Evolutionary conservation across 2,113 vertebrate species (phyloP), one percentile per base, ranked within the genome.

Genomic region (Emydura subglobosa): DNA sequence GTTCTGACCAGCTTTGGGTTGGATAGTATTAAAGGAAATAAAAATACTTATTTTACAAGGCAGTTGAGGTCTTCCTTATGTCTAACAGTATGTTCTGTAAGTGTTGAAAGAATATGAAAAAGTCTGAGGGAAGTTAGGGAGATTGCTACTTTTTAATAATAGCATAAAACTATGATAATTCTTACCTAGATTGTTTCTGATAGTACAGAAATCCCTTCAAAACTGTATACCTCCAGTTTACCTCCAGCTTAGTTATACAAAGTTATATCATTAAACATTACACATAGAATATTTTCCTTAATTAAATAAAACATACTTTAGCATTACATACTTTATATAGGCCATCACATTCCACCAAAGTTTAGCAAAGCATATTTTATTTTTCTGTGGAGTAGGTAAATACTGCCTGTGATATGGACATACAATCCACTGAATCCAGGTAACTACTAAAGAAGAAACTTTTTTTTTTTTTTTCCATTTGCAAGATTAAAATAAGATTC

Each of bases 61-160:
- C 10, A 49, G 6, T 55, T 79, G 78, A 87, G 24, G 61, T 17
- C 0, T 0, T 89, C 94, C 79, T 79, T 53, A 83, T 29, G 57
- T 59, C 7, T 27, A 29, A 29, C 9, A 29, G 57, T 54, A 50
- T 74, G 59, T 27, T 53, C 90, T 94, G 78, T 88, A 85, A 82
- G 86, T 72, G 19, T 78, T 31, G 85, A 82, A 86, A 17, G 24
- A 89, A 92, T 92, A 65, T 17, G 21, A 39, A 78, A 39, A 91
- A 93, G 93, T 93, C 80, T 80, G 72, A 87, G 92, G 50, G 42
- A 95, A 95, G 39, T 10, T 47, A 83, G 68, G 50, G 47, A 82
- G 83, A 12, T 12, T 95, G 89, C 82, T 84, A 54, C 19, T 59
- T 96, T 96, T 93, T 82, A 93, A 83, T 86, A 95, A 89, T 83